A percentile compares a stretch with the other conserved stretches of the same genome.
Evolutionary conservation across 2,113 vertebrate genomes (phyloP).

Genomic region (Tauraco erythrolophus): DNA sequence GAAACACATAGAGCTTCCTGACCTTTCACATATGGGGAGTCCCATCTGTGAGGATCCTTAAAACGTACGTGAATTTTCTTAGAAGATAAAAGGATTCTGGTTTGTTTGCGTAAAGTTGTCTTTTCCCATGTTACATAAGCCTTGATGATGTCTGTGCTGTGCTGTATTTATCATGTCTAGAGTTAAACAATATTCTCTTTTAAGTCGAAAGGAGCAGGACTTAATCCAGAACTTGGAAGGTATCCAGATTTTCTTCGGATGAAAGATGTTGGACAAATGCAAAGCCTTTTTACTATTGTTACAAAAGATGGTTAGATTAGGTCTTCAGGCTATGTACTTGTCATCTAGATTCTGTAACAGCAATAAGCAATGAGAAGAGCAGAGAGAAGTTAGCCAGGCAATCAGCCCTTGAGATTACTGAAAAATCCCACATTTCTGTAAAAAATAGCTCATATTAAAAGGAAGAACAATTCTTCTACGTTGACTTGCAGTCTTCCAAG

Average conservation of each 20-base stretch:
- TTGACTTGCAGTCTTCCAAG: background rate
- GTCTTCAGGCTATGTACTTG: background rate
- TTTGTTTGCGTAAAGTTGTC: background rate
- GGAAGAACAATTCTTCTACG: background rate
- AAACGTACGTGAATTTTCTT: background rate
- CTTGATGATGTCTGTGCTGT: background rate
- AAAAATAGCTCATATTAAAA: background rate
- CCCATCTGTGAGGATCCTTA: background rate
- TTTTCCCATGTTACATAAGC: background rate
- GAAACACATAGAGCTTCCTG: background rate
- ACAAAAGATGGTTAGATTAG: background rate
- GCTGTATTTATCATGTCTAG: background rate
- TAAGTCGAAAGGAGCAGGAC: background rate
- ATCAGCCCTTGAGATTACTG: background rate
- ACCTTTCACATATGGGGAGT: background rate
- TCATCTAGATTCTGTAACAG: background rate
- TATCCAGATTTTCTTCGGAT: background rate
- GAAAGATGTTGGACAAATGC: background rate
- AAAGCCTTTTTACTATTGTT: constrained; percentile 16
- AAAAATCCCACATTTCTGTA: background rate
- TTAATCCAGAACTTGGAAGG: background rate
- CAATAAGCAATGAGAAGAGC: background rate
- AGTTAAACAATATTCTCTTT: background rate
- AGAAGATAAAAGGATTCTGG: background rate
- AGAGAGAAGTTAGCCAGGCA: background rate